Evolutionary conservation across 2,113 vertebrate genomes (phyloP).

Genomic region (Amphiprion ocellaris): DNA sequence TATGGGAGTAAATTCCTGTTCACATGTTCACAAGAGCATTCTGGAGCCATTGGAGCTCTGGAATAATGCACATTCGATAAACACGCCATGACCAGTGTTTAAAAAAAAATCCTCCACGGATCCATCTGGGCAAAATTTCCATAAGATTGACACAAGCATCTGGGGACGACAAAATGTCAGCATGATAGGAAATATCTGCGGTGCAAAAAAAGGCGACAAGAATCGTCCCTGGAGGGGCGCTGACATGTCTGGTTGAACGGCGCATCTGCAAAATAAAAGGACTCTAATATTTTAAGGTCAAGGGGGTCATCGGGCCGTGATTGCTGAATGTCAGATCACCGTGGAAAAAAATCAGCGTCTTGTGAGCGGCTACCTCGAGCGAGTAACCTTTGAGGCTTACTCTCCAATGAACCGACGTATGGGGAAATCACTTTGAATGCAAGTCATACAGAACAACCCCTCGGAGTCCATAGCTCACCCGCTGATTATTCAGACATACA

Average conservation of each 20-base stretch:
- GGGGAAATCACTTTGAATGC: constrained; percentile 49
- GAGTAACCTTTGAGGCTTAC: constrained; percentile 52
- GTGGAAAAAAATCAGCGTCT: constrained; percentile 33
- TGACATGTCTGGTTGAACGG: constrained; percentile 19
- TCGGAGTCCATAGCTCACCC: constrained; percentile 15
- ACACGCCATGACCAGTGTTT: not conserved
- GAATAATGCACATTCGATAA: constrained; percentile 20
- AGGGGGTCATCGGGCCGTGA: constrained; percentile 25
- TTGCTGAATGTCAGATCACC: constrained; percentile 56
- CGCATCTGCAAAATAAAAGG: constrained; percentile 48
- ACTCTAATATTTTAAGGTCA: constrained; percentile 44
- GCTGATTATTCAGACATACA: constrained; percentile 46
- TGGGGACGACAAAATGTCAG: constrained; percentile 65
- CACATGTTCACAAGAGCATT: constrained; percentile 10
- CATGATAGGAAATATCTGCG: constrained; percentile 41
- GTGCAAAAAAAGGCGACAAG: not conserved
- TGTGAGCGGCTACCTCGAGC: constrained; percentile 17
- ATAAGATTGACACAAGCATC: constrained; percentile 50
- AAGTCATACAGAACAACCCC: constrained; percentile 45
- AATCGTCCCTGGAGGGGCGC: constrained; percentile 25
- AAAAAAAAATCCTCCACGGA: constrained; percentile 1
- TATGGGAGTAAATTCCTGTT: constrained; percentile 27
- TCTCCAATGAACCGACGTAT: constrained; percentile 55
- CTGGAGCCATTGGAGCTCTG: not conserved
- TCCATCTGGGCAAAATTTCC: constrained; percentile 44